A percentile compares a stretch with the other conserved stretches of the same genome.
These are phyloP conservation scores for Ophthalmotilapia sp. DNA, from an alignment of 2,113 vertebrate species.

Conservation along the genomic window DNA sequence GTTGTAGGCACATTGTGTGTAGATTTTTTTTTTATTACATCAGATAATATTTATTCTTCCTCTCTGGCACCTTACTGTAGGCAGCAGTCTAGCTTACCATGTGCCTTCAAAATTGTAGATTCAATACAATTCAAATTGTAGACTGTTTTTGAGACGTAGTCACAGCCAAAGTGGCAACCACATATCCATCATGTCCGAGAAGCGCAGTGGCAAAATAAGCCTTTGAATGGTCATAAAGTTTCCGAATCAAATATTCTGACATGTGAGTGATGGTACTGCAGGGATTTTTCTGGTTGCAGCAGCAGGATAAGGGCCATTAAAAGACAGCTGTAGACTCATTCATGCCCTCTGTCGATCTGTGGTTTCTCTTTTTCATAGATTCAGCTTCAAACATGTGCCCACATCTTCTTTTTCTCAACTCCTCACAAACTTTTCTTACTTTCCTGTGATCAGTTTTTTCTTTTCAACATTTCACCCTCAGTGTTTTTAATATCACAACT, in stretches of 20 bases:
- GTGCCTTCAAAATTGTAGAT: not conserved
- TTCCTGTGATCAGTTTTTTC: not conserved
- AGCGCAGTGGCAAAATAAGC: not conserved
- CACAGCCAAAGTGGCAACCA: not conserved
- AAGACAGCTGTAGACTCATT: not conserved
- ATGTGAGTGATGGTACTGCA: not conserved
- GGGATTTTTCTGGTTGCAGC: not conserved
- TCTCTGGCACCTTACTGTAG: not conserved
- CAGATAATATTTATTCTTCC: not conserved
- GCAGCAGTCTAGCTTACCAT: not conserved
- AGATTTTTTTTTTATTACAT: not conserved
- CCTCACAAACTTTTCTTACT: not conserved
- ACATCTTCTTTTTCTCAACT: not conserved
- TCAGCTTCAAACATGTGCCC: not conserved
- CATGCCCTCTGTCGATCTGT: not conserved
- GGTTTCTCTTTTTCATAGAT: not conserved
- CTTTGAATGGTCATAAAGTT: not conserved
- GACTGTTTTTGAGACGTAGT: not conserved
- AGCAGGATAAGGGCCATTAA: not conserved
- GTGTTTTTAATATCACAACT: not conserved
- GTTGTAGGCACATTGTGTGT: not conserved
- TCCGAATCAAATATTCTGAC: not conserved
- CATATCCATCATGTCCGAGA: not conserved
- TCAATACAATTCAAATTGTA: not conserved
- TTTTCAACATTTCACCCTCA: not conserved